Conservation (phyloP, 2,113 vertebrate genomes). For the Pteronura brasiliensis region DNA sequence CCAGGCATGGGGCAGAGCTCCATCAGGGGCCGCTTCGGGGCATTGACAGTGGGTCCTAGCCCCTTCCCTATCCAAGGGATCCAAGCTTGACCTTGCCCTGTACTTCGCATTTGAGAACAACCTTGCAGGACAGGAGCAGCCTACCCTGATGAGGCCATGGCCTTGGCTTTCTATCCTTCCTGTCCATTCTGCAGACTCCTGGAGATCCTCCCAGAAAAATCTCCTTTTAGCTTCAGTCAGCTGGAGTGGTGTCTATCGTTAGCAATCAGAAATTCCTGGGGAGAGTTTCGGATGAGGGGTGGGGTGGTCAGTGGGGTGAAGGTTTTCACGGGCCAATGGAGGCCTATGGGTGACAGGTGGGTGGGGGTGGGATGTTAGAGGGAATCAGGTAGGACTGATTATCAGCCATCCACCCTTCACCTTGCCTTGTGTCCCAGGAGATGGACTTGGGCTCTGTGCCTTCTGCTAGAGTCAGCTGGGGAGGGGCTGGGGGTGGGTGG, state of each 20-base stretch:
- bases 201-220: not conserved
- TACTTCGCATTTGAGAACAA: not conserved
- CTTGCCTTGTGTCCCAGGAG: not conserved
- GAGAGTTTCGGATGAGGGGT: not conserved
- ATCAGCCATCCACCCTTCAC: not conserved
- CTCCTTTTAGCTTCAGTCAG: not conserved
- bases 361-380: not conserved
- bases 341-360: not conserved
- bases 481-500: accelerated
- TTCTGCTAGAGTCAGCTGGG: not conserved
- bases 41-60: not conserved
- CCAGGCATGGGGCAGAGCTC: not conserved
- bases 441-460: not conserved
- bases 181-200: not conserved
- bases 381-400: not conserved
- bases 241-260: not conserved
- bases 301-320: not conserved
- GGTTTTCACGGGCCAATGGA: not conserved
- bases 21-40: not conserved
- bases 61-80: not conserved
- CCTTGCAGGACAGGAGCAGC: not conserved
- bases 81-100: not conserved
- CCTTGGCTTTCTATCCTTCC: not conserved
- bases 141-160: not conserved
- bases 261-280: not conserved